Percentiles rank a stretch among this genome's conserved stretches.
phyloP scores from a whole-genome alignment of 2,888 invertebrate species.

The Exephanes ischioxanthus region DNA sequence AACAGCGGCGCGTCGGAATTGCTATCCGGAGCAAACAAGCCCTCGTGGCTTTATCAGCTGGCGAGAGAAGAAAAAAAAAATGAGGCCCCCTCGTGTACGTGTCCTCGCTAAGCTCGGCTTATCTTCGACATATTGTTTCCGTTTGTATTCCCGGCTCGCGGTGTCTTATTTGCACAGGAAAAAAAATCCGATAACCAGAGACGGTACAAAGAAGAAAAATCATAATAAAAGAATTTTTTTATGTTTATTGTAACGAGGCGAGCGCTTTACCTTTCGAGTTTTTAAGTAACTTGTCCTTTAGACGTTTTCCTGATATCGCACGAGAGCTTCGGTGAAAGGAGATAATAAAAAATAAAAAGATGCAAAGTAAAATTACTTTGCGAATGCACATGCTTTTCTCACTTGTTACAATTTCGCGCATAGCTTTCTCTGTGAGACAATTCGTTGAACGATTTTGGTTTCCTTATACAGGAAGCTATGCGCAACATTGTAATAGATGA shows the following conservation, averaged over 20 bases:
- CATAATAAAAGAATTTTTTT: neutral
- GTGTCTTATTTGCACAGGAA: neutral
- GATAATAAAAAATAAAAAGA: neutral
- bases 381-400: too few species aligned
- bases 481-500: too few species aligned
- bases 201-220: neutral
- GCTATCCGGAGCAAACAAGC: neutral
- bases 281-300: conserved; percentile 24
- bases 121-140: conserved; percentile 17
- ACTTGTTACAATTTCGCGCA: too few species aligned
- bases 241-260: too few species aligned
- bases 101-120: neutral
- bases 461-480: too few species aligned
- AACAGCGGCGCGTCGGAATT: neutral
- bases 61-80: neutral
- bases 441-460: too few species aligned
- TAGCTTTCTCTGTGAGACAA: too few species aligned
- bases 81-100: neutral
- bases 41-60: neutral
- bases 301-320: conserved; percentile 11
- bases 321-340: conserved; percentile 6
- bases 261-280: conserved; percentile 8
- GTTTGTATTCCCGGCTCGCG: neutral
- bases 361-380: neutral
- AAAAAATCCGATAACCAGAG: neutral